A percentile compares a stretch with the other conserved stretches of the same genome.
These are phyloP conservation scores for Monomorium pharaonis DNA, from an alignment of 1,140 invertebrate species.

Conservation along the genomic window DNA sequence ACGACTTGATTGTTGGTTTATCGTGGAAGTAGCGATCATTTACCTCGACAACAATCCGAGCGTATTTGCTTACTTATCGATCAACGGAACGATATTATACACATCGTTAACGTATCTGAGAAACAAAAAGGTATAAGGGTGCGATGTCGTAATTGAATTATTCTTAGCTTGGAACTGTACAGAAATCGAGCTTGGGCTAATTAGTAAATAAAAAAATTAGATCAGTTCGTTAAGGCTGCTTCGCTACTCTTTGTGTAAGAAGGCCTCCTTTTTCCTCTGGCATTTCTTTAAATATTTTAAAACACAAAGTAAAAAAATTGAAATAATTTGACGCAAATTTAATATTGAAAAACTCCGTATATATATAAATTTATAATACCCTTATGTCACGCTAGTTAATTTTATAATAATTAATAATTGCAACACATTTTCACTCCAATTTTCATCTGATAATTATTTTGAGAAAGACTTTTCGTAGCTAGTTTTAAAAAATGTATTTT, in stretches of 20 bases:
- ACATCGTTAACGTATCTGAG: neutral
- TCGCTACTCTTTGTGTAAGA: neutral
- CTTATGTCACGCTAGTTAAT: neutral
- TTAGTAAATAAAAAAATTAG: neutral
- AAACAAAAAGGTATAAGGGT: neutral
- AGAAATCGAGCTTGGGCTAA: neutral
- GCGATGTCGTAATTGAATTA: neutral
- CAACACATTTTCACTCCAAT: neutral
- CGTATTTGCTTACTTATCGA: constrained; percentile 32
- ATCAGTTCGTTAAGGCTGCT: neutral
- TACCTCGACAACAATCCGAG: constrained; percentile 18
- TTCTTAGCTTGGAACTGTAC: neutral
- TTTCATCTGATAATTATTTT: neutral
- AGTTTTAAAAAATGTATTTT: neutral
- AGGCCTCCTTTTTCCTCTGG: neutral
- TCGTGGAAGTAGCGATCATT: constrained; percentile 18
- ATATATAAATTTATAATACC: neutral
- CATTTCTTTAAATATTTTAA: neutral
- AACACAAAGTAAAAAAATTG: neutral
- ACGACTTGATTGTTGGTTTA: constrained; percentile 27
- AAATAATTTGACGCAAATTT: neutral
- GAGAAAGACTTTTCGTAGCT: neutral
- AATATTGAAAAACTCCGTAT: neutral
- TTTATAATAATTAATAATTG: neutral
- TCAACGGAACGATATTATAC: neutral